Base-by-base conservation (phyloP, 2,888 invertebrate genomes). In the Drosophila pseudotakahashii region DNA sequence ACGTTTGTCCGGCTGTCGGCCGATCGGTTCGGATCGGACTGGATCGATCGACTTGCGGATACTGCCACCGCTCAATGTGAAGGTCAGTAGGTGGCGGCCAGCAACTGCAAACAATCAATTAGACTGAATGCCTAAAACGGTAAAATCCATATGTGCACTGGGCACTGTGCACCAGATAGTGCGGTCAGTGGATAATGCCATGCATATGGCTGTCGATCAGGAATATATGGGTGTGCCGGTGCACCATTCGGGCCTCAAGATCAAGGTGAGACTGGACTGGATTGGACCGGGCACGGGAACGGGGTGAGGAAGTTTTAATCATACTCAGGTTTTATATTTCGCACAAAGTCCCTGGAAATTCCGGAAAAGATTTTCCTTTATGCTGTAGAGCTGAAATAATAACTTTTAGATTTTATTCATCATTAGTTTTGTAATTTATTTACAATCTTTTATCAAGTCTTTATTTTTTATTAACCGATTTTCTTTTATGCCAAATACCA, bases 71-170 rank as follows among this genome's bases (percentile, higher is more conserved):
- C 81, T 84, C 84, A 84, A 84, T 84, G 84, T 84, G 89, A 84
- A 84, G 84, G 84, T 84, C 84, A 89, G 89, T 89, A 84, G 84
- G 89, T 84, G 84, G 84, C 82, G 86, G 88, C 81, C 89, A 72
- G 72, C 87, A 72, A 69, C 84, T 72, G 67, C 87, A 79, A 64
- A 73, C 88, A 87, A 86, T 82, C 87, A 82, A 82, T 82, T 88
- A 82, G 89, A 76, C 71, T 73, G 75, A 71, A 54, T 74, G 70
- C 87, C 87, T 78, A 73, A 88, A 88, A 82, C 89, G 88, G 87
- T 88, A 75, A 83, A 73, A 82, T 57, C 78, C 83, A 77, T 74
- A 83, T 78, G 79, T 66, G 72, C 76, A 68, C 61, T 47, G 70
- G 54, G 57, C 67, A 58, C 61, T 47, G 70, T 54, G 57, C 67